Base-by-base conservation (phyloP, 1,140 invertebrate genomes). In the Helicoverpa armigera region DNA sequence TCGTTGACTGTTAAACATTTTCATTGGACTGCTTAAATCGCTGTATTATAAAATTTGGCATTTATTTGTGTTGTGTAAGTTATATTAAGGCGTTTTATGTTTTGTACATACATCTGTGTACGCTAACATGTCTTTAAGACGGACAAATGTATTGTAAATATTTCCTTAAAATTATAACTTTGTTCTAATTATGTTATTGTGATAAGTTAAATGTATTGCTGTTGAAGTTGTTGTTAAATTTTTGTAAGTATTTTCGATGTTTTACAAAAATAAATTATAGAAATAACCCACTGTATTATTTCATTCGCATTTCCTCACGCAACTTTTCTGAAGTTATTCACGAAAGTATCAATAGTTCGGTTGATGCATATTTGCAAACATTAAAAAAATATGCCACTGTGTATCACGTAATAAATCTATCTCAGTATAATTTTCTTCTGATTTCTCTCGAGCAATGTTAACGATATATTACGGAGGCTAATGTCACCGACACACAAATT, bases 381-480 rank as follows among this genome's bases (percentile, higher is more conserved):
- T 23, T 13, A 60, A 58, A 79, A 83, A 84, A 82, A 83, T n/a
- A 72, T 87, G 85, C 81, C 81, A 87, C 79, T 82, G 79, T 82
- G 79, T 77, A 83, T 78, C 83, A 84, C 85, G 74, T 83, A 51
- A 80, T 77, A 56, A 56, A 73, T 73, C 70, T 35, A 16, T n/a
- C 70, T 73, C 54, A 0, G 53, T 58, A 73, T 73, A 81, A 82
- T 76, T 83, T 81, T 78, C 70, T 73, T 76, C 35, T 78, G 84
- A 83, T 88, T 88, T 88, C 85, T 75, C 85, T 84, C 29, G 54
- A 87, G 74, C 70, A 81, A 87, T 82, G 83, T 74, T 85, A 83
- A 87, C 85, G 80, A 82, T 78, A 73, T 60, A 53, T 76, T 60
- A 69, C 69, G 73, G 70, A 79, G 79, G 80, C 76, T 74, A 83